Evolutionary conservation across 2,888 invertebrate species (phyloP), one percentile per base, ranked within the genome.

Genomic region (Lasioglossum marginatum): DNA sequence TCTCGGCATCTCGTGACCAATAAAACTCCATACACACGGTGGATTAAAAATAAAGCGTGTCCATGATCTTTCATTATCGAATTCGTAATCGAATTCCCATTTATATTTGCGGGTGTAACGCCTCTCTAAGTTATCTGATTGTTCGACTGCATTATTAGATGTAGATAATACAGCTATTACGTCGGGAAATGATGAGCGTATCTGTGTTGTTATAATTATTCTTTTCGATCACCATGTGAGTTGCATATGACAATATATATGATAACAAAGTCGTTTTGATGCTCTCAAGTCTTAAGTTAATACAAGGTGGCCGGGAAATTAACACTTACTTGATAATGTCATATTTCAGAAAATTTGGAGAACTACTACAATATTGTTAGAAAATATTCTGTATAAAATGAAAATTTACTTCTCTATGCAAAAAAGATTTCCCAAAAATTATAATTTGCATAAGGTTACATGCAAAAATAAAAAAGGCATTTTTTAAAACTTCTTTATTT

Each of bases 1-100:
- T 66, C 66, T 23, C 34, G 66, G 1, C 31, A 66, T 66, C 66
- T 34, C 34, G 1, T 3, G 66, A 23, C 66, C 34, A 66, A 66
- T 66, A 66, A 34, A 66, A 66, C 34, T 66, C 34, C 19, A 37
- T 37, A 31, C 66, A 34, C 19, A 34, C 34, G 19, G 66, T 66
- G 66, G 66, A 8, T 66, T 66, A 66, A 66, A 66, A 66, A 34
- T 48, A 73, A 73, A 48, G 34, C 45, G 34, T 10, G 73, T 34
- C 5, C 23, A 34, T 34, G 34, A 66, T 66, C 34, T 66, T 34
- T 34, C 19, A 66, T 34, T 34, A 66, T 66, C 66, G 66, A 66
- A 66, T 66, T 34, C 19, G 2, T 19, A 66, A 66, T 66, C 66
- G 66, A 34, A 66, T 8, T 19, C 19, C 0, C 66, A 31, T 66